Conservation (phyloP, 2,888 invertebrate genomes). For the Siphonodentalium dalli region DNA sequence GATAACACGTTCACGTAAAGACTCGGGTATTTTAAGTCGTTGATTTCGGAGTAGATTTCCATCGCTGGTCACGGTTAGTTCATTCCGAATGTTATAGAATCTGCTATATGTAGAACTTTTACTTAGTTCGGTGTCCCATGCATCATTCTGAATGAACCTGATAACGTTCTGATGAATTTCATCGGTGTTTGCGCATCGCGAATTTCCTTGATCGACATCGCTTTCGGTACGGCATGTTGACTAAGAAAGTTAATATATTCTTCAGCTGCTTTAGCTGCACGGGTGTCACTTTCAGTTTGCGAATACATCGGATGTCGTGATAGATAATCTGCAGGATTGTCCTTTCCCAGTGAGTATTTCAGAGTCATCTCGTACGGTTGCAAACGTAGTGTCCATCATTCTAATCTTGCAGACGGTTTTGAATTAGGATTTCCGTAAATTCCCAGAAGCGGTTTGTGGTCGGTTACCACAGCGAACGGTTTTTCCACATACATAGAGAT, state of each 20-base stretch:
- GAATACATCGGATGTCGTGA: not conserved
- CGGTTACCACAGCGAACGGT: not conserved
- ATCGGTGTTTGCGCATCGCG: not conserved
- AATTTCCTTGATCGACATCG: slow-evolving; percentile 5
- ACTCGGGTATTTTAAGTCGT: slow-evolving; percentile 12
- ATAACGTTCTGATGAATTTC: not conserved
- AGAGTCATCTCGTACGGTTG: slow-evolving; percentile 8
- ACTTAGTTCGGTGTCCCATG: no score
- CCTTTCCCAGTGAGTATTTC: not conserved
- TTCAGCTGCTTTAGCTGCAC: slow-evolving; percentile 3
- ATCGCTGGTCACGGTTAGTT: slow-evolving; percentile 5
- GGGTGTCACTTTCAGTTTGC: slow-evolving; percentile 2
- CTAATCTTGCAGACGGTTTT: slow-evolving; percentile 1
- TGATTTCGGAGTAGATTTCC: slow-evolving; percentile 5
- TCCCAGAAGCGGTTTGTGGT: not conserved
- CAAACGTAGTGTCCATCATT: slow-evolving; percentile 7
- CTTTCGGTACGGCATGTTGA: not conserved
- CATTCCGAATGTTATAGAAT: slow-evolving; percentile 8
- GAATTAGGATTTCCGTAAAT: not conserved
- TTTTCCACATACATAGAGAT: slow-evolving; percentile 5
- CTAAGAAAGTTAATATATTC: slow-evolving; percentile 8
- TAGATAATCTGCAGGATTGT: slow-evolving; percentile 6
- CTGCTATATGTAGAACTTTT: no score
- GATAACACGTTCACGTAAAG: slow-evolving; percentile 3
- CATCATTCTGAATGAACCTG: not conserved